Evolutionary conservation across 2,888 invertebrate species (phyloP).

Genomic region (Macaria liturata): DNA sequence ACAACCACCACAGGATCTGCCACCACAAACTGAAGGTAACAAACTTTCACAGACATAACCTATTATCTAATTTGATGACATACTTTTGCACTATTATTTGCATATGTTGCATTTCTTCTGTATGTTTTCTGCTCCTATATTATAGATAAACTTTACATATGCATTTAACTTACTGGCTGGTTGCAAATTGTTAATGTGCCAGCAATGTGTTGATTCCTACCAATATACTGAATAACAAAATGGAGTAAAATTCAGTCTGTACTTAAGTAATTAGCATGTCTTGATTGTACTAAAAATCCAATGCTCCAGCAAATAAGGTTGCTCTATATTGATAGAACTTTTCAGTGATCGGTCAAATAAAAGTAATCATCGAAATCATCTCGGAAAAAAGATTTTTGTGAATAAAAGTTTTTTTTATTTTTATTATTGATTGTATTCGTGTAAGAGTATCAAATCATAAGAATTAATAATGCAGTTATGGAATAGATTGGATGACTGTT

Average conservation of each 20-base stretch:
- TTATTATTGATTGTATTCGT: too few species aligned
- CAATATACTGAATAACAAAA: slow-evolving; percentile 9
- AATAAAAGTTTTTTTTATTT: too few species aligned
- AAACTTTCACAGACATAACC: slow-evolving; percentile 66
- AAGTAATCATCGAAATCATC: neutral
- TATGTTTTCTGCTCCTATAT: too few species aligned
- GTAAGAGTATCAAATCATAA: too few species aligned
- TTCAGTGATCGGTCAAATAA: slow-evolving; percentile 1
- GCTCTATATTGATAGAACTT: slow-evolving; percentile 3
- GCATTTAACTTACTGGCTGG: too few species aligned
- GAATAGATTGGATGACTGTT: too few species aligned
- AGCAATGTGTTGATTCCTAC: slow-evolving; percentile 4
- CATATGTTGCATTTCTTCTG: slow-evolving; percentile 30
- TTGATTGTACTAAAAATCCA: neutral
- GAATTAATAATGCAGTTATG: too few species aligned
- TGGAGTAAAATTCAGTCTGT: slow-evolving; percentile 17
- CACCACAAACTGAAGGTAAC: slow-evolving; percentile 50
- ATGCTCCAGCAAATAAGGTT: neutral
- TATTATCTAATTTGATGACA: slow-evolving; percentile 60
- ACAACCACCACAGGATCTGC: slow-evolving; percentile 39
- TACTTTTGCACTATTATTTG: slow-evolving; percentile 41
- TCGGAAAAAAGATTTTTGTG: too few species aligned
- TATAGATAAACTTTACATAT: too few species aligned
- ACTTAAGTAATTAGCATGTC: slow-evolving; percentile 13
- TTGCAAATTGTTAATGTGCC: too few species aligned